phyloP scores from a whole-genome alignment of 2,113 vertebrate genomes.

The Felis chaus region DNA sequence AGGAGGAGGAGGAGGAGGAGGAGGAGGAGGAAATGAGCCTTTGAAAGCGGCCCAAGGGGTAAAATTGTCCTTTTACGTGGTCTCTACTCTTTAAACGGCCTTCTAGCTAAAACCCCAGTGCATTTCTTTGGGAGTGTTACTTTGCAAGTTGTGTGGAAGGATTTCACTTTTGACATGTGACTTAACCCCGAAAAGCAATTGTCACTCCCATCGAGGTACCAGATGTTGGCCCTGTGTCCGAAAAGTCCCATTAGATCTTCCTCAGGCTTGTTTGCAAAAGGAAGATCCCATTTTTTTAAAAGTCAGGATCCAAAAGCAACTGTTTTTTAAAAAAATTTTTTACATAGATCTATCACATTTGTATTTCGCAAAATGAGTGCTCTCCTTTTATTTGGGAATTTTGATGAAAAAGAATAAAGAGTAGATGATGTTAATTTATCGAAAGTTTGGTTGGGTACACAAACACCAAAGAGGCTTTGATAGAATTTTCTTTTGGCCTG shows the following conservation, averaged over 20 bases:
- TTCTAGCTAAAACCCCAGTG: neutral
- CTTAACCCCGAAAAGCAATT: constrained; percentile 40
- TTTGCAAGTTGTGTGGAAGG: neutral
- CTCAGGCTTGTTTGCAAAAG: constrained; percentile 24
- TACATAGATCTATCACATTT: neutral
- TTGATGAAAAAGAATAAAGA: constrained; percentile 7
- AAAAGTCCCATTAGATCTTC: neutral
- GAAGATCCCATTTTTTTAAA: constrained; percentile 13
- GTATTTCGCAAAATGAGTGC: neutral
- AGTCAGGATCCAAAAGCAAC: constrained; percentile 51
- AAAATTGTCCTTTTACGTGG: neutral
- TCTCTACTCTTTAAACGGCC: neutral
- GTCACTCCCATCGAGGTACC: neutral
- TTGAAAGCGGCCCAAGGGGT: neutral
- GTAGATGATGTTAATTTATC: constrained; percentile 36
- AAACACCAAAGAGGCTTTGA: constrained; percentile 46
- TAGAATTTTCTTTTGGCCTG: constrained; percentile 7
- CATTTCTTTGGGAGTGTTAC: neutral
- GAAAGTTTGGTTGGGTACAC: constrained; percentile 3
- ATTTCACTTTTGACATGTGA: neutral
- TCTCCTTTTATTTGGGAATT: constrained; percentile 42
- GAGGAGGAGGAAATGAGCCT: neutral
- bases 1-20: neutral
- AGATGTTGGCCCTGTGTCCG: neutral
- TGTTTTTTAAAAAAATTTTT: neutral